phyloP scores from a whole-genome alignment of 1,140 invertebrate genomes.

The Acromyrmex heyeri region DNA sequence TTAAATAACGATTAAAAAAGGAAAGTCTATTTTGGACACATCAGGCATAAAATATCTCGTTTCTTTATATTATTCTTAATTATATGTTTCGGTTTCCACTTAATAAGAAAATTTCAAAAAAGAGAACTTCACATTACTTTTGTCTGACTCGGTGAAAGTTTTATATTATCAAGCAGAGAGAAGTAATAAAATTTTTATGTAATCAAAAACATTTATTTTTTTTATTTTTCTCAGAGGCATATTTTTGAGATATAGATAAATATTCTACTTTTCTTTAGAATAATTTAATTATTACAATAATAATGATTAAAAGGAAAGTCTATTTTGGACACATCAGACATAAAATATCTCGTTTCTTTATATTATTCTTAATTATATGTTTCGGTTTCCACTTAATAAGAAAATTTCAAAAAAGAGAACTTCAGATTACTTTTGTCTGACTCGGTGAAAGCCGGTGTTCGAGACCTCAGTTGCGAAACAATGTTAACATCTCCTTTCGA shows the following conservation, averaged over 20 bases:
- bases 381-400: neutral
- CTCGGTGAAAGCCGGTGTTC: neutral
- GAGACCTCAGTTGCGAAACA: conserved; percentile 27
- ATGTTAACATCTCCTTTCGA: conserved; percentile 15
- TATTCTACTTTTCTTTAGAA: neutral
- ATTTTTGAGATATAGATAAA: neutral
- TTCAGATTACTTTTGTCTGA: neutral
- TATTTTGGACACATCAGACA: neutral
- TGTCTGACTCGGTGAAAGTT: neutral
- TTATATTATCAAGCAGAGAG: neutral
- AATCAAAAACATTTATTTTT: neutral
- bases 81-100: neutral
- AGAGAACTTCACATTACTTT: neutral
- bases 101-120: neutral
- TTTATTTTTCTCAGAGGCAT: neutral
- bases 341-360: neutral
- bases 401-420: neutral
- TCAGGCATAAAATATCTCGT: neutral
- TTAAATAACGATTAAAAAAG: neutral
- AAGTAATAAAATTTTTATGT: neutral
- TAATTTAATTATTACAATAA: neutral
- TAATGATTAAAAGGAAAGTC: neutral
- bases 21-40: neutral
- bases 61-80: neutral
- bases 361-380: neutral